These are phyloP conservation scores for Temnothorax curvispinosus DNA, from an alignment of 1,140 invertebrate genomes.

Conservation along the genomic window DNA sequence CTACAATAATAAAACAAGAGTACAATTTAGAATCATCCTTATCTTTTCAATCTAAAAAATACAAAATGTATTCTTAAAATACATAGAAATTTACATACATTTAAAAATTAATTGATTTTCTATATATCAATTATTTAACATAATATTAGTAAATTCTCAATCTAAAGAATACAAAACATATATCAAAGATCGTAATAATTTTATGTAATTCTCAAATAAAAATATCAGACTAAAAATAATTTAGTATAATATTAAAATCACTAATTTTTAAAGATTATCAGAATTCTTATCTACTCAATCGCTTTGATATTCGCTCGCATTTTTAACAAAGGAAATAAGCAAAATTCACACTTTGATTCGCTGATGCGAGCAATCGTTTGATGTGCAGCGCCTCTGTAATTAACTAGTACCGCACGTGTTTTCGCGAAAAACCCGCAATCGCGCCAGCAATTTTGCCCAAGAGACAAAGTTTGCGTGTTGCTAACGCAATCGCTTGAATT, in stretches of 20 bases:
- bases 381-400: neutral
- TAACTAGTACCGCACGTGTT: neutral
- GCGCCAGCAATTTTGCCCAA: neutral
- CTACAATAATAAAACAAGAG: too few relatives aligned
- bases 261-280: neutral
- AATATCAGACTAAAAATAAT: neutral
- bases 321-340: neutral
- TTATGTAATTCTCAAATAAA: neutral
- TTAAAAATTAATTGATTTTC: neutral
- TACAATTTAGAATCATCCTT: neutral
- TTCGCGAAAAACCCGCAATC: neutral
- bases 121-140: neutral
- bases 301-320: neutral
- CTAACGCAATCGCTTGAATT: conserved; percentile 7
- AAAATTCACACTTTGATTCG: neutral
- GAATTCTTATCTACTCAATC: neutral
- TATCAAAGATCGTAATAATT: neutral
- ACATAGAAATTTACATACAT: neutral
- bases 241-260: neutral
- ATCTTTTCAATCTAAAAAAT: neutral
- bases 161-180: neutral
- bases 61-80: neutral
- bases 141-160: neutral
- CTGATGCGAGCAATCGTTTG: neutral
- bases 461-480: conserved; percentile 8